Evolutionary conservation across 2,888 invertebrate genomes (phyloP).

Genomic region (Luperina testacea): DNA sequence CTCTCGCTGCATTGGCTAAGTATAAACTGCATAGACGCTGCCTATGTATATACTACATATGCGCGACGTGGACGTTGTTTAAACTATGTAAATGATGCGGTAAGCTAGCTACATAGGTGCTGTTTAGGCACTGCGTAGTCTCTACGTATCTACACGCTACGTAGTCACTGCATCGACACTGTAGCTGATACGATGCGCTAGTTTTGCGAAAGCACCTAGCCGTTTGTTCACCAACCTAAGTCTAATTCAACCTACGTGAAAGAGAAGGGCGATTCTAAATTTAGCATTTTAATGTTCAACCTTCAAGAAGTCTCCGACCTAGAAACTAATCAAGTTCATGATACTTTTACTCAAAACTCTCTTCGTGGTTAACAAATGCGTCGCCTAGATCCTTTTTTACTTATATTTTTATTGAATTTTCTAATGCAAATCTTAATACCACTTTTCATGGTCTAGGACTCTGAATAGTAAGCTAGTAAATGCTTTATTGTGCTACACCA

Average conservation of each 20-base stretch:
- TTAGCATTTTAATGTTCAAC: background rate
- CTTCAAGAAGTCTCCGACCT: background rate
- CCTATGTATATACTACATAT: background rate
- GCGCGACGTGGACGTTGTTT: no score
- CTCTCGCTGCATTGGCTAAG: background rate
- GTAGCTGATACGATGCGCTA: background rate
- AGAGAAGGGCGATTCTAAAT: conserved; percentile 4
- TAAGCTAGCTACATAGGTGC: background rate
- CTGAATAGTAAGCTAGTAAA: background rate
- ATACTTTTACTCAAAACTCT: background rate
- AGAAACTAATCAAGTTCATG: background rate
- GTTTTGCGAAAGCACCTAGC: background rate
- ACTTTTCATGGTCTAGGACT: background rate
- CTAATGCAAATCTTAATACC: background rate
- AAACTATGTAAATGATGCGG: background rate
- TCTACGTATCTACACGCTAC: background rate
- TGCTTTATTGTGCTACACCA: background rate
- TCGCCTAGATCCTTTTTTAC: background rate
- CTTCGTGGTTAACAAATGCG: background rate
- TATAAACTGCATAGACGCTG: background rate
- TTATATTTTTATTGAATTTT: background rate
- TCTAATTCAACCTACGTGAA: background rate
- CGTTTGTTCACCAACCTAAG: background rate
- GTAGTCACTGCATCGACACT: background rate
- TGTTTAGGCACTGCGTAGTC: background rate